These are phyloP conservation scores for Eilema sororculum DNA, from an alignment of 2,888 invertebrate species.

Conservation along the genomic window DNA sequence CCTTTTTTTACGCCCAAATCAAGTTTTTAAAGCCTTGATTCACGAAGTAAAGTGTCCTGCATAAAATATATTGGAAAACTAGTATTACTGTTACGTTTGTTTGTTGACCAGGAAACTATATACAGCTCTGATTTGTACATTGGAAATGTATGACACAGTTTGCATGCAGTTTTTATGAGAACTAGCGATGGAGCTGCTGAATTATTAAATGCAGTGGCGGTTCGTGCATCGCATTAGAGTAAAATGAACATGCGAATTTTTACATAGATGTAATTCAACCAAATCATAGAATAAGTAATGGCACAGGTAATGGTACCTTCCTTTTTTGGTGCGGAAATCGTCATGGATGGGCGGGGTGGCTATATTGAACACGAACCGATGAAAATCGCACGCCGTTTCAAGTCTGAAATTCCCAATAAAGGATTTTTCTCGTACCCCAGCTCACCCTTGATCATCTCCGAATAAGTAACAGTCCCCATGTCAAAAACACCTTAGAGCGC, in stretches of 20 bases:
- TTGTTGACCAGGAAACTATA: constrained; percentile 2
- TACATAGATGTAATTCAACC: background rate
- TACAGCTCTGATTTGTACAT: background rate
- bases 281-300: background rate
- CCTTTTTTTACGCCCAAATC: background rate
- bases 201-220: background rate
- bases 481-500: no score
- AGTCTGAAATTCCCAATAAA: no score
- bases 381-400: no score
- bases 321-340: no score
- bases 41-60: background rate
- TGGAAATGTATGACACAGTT: background rate
- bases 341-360: no score
- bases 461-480: no score
- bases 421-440: no score
- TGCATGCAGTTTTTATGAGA: background rate
- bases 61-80: background rate
- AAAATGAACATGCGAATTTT: background rate
- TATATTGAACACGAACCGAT: no score
- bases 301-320: background rate
- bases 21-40: background rate
- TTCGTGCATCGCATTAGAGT: background rate
- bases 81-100: background rate
- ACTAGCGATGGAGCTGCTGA: background rate
- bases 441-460: no score